Evolutionary conservation across 2,888 invertebrate species (phyloP).

Genomic region (Scaptomyza flava): DNA sequence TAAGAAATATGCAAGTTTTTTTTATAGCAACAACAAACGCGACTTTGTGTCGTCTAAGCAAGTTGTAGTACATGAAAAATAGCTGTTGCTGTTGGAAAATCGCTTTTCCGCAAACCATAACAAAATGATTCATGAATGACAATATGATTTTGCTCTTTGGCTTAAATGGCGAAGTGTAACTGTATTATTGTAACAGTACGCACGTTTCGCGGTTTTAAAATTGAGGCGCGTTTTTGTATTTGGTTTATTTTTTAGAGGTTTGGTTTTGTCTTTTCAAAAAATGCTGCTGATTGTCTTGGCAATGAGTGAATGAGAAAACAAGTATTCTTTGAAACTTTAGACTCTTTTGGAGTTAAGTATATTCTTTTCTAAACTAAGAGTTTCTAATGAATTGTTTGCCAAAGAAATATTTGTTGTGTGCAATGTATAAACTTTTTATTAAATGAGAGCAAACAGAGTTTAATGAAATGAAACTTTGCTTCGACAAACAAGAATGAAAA

Average conservation of each 20-base stretch:
- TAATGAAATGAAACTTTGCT: too few species aligned
- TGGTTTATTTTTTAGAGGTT: background rate
- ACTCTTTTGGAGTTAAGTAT: background rate
- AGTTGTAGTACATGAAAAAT: constrained; percentile 20
- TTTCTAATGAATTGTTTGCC: too few species aligned
- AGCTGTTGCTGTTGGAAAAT: constrained; percentile 34
- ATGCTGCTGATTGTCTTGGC: background rate
- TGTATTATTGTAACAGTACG: constrained; percentile 31
- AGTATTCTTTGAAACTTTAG: background rate
- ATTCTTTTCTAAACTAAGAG: background rate
- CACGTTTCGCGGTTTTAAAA: constrained; percentile 11
- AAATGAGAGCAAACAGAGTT: too few species aligned
- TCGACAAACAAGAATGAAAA: too few species aligned
- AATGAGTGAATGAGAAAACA: background rate
- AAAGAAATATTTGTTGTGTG: too few species aligned
- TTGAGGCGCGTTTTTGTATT: background rate
- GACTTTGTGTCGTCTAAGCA: constrained; percentile 11
- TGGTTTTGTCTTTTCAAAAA: background rate
- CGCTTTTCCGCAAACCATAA: constrained; percentile 45
- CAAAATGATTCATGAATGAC: constrained; percentile 61
- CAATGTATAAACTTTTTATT: too few species aligned
- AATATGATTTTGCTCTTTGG: constrained; percentile 30
- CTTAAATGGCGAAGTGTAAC: constrained; percentile 32
- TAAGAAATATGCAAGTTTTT: constrained; percentile 55
- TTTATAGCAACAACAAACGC: background rate